Evolutionary conservation across 2,113 vertebrate species (phyloP).

Genomic region (Halcyon senegalensis): DNA sequence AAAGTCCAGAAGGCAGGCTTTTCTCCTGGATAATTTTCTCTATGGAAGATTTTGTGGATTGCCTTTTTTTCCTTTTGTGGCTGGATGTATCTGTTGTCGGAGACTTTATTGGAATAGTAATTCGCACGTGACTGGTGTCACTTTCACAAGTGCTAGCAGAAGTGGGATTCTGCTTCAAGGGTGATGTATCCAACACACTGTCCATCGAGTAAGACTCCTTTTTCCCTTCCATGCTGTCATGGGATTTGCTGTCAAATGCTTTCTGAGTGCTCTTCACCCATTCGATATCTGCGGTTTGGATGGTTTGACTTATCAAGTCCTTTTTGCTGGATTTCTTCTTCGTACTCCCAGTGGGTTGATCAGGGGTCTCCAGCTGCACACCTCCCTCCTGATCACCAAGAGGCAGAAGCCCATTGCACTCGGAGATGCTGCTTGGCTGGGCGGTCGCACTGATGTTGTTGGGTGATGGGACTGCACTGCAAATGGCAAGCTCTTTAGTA

Average conservation of each 20-base stretch:
- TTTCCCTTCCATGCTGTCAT: conserved; percentile 83
- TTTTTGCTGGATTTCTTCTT: conserved; percentile 95
- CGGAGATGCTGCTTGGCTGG: conserved; percentile 50
- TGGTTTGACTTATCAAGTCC: conserved; percentile 81
- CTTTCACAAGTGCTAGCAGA: conserved; percentile 76
- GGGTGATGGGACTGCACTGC: conserved; percentile 66
- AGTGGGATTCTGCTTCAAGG: conserved; percentile 70
- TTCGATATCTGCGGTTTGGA: conserved; percentile 81
- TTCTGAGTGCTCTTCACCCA: conserved; percentile 89
- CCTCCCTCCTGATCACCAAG: conserved; percentile 82
- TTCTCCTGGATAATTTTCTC: conserved; percentile 83
- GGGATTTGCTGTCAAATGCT: conserved; percentile 79
- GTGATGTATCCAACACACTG: conserved; percentile 52
- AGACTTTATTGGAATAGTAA: conserved; percentile 86
- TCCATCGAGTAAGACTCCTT: conserved; percentile 80
- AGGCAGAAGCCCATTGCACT: conserved; percentile 74
- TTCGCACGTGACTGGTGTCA: conserved; percentile 76
- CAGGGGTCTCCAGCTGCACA: conserved; percentile 81
- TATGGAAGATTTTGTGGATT: conserved; percentile 81
- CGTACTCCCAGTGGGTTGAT: conserved; percentile 82
- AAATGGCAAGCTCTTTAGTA: conserved; percentile 72
- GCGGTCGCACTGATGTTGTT: conserved; percentile 20
- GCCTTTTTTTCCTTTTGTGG: conserved; percentile 90
- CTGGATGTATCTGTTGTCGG: conserved; percentile 72
- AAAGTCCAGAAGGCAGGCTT: conserved; percentile 75